Conservation (phyloP, 2,888 invertebrate species). For the Aleiodes testaceus region DNA sequence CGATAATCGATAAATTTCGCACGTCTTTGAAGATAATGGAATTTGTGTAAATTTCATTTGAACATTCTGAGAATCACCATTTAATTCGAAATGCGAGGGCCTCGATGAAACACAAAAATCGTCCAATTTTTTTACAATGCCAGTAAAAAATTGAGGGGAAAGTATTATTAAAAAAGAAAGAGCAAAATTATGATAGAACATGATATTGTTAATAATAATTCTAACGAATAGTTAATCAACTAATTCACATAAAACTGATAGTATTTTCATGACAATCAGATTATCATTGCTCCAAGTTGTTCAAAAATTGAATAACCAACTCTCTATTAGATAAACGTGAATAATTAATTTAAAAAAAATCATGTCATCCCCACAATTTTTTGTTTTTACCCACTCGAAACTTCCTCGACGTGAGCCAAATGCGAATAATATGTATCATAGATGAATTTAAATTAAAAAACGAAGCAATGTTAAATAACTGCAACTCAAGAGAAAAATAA, state of each 20-base stretch:
- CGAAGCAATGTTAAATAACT: slow-evolving; percentile 16
- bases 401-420: slow-evolving; percentile 27
- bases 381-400: neutral
- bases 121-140: too few relatives aligned
- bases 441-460: slow-evolving; percentile 31
- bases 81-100: too few relatives aligned
- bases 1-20: too few relatives aligned
- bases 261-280: slow-evolving; percentile 73
- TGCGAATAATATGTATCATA: slow-evolving; percentile 32
- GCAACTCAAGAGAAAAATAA: slow-evolving; percentile 40
- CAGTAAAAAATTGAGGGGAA: neutral
- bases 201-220: slow-evolving; percentile 2
- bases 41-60: too few relatives aligned
- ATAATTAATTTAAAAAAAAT: slow-evolving; percentile 8
- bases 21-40: too few relatives aligned
- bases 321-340: neutral
- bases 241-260: slow-evolving; percentile 62
- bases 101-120: too few relatives aligned
- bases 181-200: neutral
- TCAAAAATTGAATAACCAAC: neutral
- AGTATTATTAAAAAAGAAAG: neutral
- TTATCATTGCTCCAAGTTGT: slow-evolving; percentile 64
- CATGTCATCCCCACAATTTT: slow-evolving; percentile 24
- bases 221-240: slow-evolving; percentile 18
- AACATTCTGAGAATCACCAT: too few relatives aligned